Evolutionary conservation across 2,113 vertebrate species (phyloP).

Genomic region (Stegostoma tigrinum): DNA sequence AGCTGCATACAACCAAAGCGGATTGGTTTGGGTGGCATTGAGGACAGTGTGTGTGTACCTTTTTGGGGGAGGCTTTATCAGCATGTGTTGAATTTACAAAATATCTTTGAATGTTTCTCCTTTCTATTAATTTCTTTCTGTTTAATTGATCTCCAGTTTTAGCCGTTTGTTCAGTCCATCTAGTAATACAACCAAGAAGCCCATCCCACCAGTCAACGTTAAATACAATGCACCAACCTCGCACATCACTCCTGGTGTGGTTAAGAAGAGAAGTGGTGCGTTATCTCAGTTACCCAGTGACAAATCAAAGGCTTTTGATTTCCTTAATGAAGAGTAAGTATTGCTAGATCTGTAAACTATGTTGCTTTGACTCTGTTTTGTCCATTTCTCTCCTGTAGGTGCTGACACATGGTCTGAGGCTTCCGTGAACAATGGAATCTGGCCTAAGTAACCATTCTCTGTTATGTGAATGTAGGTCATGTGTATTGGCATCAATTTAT

Average conservation of each 20-base stretch:
- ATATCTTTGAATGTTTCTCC: conserved; percentile 57
- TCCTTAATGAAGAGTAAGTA: conserved; percentile 95
- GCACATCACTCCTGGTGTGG: conserved; percentile 77
- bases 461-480: not conserved
- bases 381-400: not conserved
- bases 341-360: not conserved
- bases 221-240: conserved; percentile 96
- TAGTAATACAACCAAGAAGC: conserved; percentile 76
- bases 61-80: not conserved
- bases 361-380: not conserved
- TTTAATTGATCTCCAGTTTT: conserved; percentile 67
- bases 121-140: conserved; percentile 40
- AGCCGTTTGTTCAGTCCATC: conserved; percentile 96
- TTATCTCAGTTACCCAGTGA: conserved; percentile 89
- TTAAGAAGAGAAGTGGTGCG: conserved; percentile 91
- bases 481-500: not conserved
- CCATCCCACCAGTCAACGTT: conserved; percentile 85
- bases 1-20: conserved; percentile 38
- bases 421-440: not conserved
- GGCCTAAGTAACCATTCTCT: not conserved
- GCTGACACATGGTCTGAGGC: not conserved
- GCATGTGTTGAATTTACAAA: not conserved
- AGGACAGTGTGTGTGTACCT: conserved; percentile 43
- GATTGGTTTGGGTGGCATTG: conserved; percentile 51
- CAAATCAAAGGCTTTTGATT: conserved; percentile 96